Evolutionary conservation across 1,140 invertebrate genomes (phyloP).

Genomic region (Drosophila ambigua): DNA sequence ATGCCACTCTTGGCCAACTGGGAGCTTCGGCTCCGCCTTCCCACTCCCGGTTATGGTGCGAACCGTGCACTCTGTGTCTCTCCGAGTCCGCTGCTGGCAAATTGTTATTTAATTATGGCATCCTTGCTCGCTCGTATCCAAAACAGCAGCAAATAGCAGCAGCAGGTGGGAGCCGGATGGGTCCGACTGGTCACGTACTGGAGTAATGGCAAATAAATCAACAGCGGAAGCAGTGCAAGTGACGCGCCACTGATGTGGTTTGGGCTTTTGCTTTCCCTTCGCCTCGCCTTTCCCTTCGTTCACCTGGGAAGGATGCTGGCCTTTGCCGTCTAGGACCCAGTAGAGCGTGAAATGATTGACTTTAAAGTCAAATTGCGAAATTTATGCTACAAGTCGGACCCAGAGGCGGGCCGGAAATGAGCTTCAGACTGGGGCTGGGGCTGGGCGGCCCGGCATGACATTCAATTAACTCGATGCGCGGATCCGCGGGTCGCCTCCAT

Average conservation of each 20-base stretch:
- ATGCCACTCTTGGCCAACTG: conserved; percentile 7
- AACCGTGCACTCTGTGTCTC: conserved; percentile 5
- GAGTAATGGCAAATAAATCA: conserved; percentile 74
- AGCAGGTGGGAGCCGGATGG: neutral
- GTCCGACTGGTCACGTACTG: conserved; percentile 43
- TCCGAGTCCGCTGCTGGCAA: conserved; percentile 27
- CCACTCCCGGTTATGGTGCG: conserved; percentile 15
- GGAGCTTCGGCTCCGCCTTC: neutral
- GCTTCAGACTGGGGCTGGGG: conserved; percentile 19
- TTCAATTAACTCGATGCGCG: conserved; percentile 70
- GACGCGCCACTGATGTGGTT: conserved; percentile 43
- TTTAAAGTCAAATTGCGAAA: conserved; percentile 74
- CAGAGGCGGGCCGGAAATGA: conserved; percentile 44
- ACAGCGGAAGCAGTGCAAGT: conserved; percentile 48
- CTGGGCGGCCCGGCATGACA: conserved; percentile 38
- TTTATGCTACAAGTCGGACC: conserved; percentile 30
- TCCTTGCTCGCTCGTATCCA: conserved; percentile 17
- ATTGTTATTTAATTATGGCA: conserved; percentile 72
- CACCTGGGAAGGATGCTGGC: conserved; percentile 36
- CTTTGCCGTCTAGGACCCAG: conserved; percentile 3
- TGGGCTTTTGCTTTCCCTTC: neutral
- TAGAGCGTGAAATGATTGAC: conserved; percentile 63
- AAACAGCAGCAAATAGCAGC: too few relatives aligned
- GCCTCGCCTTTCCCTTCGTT: too few relatives aligned
- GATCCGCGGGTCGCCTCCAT: conserved; percentile 8